Evolutionary conservation across 2,113 vertebrate species (phyloP).

Genomic region (Tetraodon nigroviridis): DNA sequence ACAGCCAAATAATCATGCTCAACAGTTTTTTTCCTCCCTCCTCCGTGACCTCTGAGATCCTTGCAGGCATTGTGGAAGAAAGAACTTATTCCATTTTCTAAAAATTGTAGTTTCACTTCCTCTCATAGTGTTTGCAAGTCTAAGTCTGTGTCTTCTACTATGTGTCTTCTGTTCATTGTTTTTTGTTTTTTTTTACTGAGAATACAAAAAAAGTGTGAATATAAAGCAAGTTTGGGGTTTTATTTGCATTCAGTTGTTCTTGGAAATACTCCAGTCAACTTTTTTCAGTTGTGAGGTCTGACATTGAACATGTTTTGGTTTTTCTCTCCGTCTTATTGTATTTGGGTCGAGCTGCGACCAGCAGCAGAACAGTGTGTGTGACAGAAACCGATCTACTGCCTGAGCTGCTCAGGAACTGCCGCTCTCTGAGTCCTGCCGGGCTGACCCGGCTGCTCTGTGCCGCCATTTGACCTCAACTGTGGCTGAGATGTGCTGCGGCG

Average conservation of each 20-base stretch:
- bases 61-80: constrained; percentile 18
- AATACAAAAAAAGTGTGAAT: too few relatives aligned
- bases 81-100: constrained; percentile 34
- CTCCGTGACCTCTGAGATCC: constrained; percentile 47
- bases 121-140: constrained; percentile 7
- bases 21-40: constrained; percentile 32
- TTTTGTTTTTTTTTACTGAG: too few relatives aligned
- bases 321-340: too few relatives aligned
- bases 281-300: too few relatives aligned
- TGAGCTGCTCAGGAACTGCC: neutral
- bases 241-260: too few relatives aligned
- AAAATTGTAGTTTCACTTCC: constrained; percentile 4
- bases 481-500: constrained; percentile 23
- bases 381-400: too few relatives aligned
- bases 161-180: too few relatives aligned
- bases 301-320: too few relatives aligned
- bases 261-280: too few relatives aligned
- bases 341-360: too few relatives aligned
- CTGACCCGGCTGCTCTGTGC: constrained; percentile 8
- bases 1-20: constrained; percentile 36
- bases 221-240: too few relatives aligned
- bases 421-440: neutral
- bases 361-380: too few relatives aligned
- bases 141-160: neutral
- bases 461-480: constrained; percentile 28